Evolutionary conservation across 2,888 invertebrate species (phyloP), one percentile per base, ranked within the genome.

Genomic region (Drosophila longiperda): DNA sequence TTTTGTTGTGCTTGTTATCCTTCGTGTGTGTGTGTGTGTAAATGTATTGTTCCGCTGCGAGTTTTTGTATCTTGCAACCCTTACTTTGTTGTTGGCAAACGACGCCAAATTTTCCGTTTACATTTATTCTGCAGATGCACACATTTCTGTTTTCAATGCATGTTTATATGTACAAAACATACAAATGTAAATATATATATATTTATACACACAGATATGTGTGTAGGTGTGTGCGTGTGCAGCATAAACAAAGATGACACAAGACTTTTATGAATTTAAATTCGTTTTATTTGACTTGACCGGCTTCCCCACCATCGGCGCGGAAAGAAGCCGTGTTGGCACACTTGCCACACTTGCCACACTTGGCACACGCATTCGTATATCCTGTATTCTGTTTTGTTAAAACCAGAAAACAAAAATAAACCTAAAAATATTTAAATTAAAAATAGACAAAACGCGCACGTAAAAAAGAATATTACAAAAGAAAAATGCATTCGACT

Each of bases 1-100:
- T 55, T 74, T 70, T 78, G 75, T 78, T 74, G 60, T 71, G 78
- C 40, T 75, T 78, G 59, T 75, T 81, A 67, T 83, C 83, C 82
- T 72, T 73, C 50, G 61, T 54, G 64, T 42, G 26, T 29, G 64
- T 52, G 55, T 38, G 15, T 32, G 23, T 73, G 63, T 63, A 32
- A 66, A 57, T 73, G 66, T 32, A 65, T 69, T 59, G 61, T 60
- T 45, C 40, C 57, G 60, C n/a, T 60, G 57, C 33, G 54, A 17
- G 26, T 57, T 20, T 61, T 33, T 38, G 29, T 23, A n/a, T 29
- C 33, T 40, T 70, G 48, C 79, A 78, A 78, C 78, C 78, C 78
- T 62, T 63, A 61, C 50, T 26, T 61, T 61, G 60, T 71, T 54
- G 58, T 67, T 72, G 48, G 53, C 36, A 15, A 61, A 48, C 57